Evolutionary conservation across 2,888 invertebrate species (phyloP).

Genomic region (Scaptomyza polygonia): DNA sequence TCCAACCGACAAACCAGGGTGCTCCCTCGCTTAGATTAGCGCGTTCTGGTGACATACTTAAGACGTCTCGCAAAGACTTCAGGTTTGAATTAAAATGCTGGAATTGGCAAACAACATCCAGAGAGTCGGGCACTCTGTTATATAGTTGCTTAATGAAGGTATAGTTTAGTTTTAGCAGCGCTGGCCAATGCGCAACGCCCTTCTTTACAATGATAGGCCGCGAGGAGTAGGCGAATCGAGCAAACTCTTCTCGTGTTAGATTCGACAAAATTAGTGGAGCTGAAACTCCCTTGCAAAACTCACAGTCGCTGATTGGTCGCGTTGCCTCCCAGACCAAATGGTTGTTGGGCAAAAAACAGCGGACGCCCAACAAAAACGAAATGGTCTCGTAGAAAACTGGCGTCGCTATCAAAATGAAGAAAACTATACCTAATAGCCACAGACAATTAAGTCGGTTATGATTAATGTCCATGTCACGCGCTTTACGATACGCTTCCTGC

Average conservation of each 20-base stretch:
- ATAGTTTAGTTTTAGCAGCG: constrained; percentile 88
- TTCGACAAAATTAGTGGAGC: constrained; percentile 89
- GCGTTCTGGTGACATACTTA: constrained; percentile 89
- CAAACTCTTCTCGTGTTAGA: constrained; percentile 88
- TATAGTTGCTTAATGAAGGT: constrained; percentile 89
- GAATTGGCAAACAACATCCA: constrained; percentile 93
- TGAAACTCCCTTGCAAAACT: constrained; percentile 89
- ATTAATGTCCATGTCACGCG: constrained; percentile 69
- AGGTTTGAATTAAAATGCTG: constrained; percentile 93
- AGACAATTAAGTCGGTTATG: constrained; percentile 77
- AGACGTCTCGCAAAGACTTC: constrained; percentile 90
- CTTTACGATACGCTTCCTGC: constrained; percentile 81
- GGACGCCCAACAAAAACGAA: constrained; percentile 85
- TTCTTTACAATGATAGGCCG: constrained; percentile 92
- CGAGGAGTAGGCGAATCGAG: constrained; percentile 90
- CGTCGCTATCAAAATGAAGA: constrained; percentile 82
- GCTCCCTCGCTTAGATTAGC: constrained; percentile 86
- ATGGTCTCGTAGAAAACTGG: constrained; percentile 83
- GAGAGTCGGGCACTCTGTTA: constrained; percentile 88
- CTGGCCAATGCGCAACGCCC: constrained; percentile 91
- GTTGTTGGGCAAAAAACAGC: constrained; percentile 93
- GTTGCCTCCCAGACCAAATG: constrained; percentile 94
- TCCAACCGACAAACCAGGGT: constrained; percentile 97
- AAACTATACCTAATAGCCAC: constrained; percentile 81
- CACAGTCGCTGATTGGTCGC: constrained; percentile 92